Base-by-base conservation (phyloP, 2,797 vertebrate species). In the Dendrocincla tyrannina region DNA sequence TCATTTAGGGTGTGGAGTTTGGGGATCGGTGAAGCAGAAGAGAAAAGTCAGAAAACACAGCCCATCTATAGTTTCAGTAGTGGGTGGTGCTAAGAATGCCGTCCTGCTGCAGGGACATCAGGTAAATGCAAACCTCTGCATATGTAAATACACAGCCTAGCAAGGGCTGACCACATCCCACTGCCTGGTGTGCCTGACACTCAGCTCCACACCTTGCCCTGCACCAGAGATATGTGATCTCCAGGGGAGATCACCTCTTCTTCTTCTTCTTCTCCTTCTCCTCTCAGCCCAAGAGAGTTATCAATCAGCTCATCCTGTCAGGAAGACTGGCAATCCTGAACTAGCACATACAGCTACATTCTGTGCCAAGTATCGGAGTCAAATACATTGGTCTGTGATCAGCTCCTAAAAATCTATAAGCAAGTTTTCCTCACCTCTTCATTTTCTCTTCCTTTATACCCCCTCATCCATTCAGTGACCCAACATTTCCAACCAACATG, bases 401-500 rank as follows among this genome's bases (percentile, higher is more conserved):
- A 5, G 24, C 22, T 92, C 12, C 67, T 47, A 39, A 5, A 68
- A 4, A 24, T 39, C 42, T 17, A 3, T 4, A 86, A 58, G 20
- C 9, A 85, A 46, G 13, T 22, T 73, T 39, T 79, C 28, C 30
- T 87, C 47, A 50, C 3, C 7, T 46, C 37, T 59, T 62, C 1
- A 0, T 83, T 41, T 88, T 73, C 50, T 47, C 15, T 24, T 27
- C 69, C 49, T 89, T 75, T 50, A 72, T 15, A 46, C 19, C 42
- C 12, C 20, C 75, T 62, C 17, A 58, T 46, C 23, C n/a, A 69
- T 2, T 18, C 59, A 60, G 8, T 11, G 10, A 79, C 15, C 13
- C 6, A 49, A 8, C 0, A 0, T 32, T 69, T 69, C 39, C 5
- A 9, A 78, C 9, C 27, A 55, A 30, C 0, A 2, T 30, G 28